Evolutionary conservation across 1,140 invertebrate genomes (phyloP).

Genomic region (Globodera ellingtonae): DNA sequence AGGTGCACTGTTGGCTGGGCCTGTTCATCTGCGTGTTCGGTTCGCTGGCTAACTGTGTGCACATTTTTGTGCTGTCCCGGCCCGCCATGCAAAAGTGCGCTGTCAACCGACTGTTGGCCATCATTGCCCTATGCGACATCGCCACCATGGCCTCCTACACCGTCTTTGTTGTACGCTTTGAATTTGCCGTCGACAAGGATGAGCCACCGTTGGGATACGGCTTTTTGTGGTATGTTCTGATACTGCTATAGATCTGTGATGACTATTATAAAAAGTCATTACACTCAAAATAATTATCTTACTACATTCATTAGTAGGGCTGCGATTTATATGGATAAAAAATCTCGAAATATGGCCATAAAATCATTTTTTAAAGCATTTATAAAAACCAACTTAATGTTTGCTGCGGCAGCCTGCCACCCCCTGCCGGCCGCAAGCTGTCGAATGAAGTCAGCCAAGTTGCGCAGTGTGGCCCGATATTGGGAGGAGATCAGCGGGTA

Average conservation of each 20-base stretch:
- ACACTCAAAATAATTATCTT: no score
- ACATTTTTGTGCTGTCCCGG: conserved; percentile 48
- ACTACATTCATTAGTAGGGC: no score
- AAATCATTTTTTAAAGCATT: background rate
- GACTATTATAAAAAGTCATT: no score
- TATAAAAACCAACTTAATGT: conserved; percentile 3
- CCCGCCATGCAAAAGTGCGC: conserved; percentile 56
- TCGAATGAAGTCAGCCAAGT: conserved; percentile 13
- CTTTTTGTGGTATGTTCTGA: conserved; percentile 48
- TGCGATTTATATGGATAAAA: no score
- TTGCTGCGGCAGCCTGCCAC: conserved; percentile 16
- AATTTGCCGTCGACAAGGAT: conserved; percentile 45
- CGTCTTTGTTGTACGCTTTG: conserved; percentile 53
- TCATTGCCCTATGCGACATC: conserved; percentile 56
- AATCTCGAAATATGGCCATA: no score
- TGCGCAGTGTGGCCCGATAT: conserved; percentile 31
- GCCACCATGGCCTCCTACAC: conserved; percentile 54
- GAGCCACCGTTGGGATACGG: conserved; percentile 51
- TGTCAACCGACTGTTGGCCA: conserved; percentile 49
- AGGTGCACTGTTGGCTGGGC: conserved; percentile 50
- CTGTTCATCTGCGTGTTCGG: conserved; percentile 54
- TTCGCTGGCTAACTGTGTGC: conserved; percentile 47
- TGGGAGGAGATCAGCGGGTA: conserved; percentile 47
- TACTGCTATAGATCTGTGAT: no score
- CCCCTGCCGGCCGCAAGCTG: conserved; percentile 14